Base-by-base conservation (phyloP, 2,113 vertebrate genomes). In the Camarhynchus parvulus region DNA sequence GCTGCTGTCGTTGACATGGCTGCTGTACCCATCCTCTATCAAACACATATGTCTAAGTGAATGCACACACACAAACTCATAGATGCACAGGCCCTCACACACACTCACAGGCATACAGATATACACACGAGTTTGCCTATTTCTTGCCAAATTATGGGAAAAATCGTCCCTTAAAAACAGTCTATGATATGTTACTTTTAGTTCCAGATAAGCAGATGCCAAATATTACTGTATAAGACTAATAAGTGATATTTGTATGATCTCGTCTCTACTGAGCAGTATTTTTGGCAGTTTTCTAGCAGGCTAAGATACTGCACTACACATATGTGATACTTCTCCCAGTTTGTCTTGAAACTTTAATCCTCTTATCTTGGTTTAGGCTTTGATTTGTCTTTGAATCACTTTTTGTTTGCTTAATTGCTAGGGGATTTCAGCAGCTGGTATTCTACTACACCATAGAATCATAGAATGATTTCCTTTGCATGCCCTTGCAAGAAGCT, bases 301-400 rank as follows among this genome's bases (percentile, higher is more conserved):
- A 89, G 44, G 41, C 41, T 72, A 72, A 74, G 62, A 61, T 61
- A 25, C 46, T 52, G 11, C 75, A 67, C 47, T 23, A 69, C 41
- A 53, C 1, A 0, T 39, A 35, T 61, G 13, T 58, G 79, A 66
- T 69, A 53, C n/a, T 82, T 31, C 50, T 73, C 25, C 49, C 42
- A 31, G 37, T 52, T 62, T 90, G 20, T 76, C 41, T 88, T 58
- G 52, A 53, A 80, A 37, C 20, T 56, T n/a, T 85, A 93, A 88
- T 87, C 49, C 49, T 87, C 41, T 87, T 94, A 47, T 53, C 85
- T 79, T 79, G 31, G 9, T 28, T 79, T 88, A 85, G 18, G 9
- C 12, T 80, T 83, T 93, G 22, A 58, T 83, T 85, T 87, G n/a
- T 73, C 53, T 91, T 90, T 92, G 63, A 94, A 76, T 37, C 25